Conservation (phyloP, 1,140 invertebrate genomes). For the Cotesia glomerata region DNA sequence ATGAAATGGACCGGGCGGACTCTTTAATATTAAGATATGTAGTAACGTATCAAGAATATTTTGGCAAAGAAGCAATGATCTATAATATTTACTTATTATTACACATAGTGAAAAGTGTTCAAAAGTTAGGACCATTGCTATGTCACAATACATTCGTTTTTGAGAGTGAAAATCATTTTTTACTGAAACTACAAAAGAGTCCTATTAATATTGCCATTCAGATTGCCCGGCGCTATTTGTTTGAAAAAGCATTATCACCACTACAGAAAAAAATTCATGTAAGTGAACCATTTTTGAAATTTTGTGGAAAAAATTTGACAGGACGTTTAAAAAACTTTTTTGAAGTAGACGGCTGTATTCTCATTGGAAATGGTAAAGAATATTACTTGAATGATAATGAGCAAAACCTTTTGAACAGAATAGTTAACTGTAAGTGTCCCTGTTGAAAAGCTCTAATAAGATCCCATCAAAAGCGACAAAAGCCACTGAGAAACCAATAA, state of each 20-base stretch:
- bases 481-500: too few relatives aligned
- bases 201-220: neutral
- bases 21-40: neutral
- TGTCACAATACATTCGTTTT: slow-evolving; percentile 17
- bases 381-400: slow-evolving; percentile 3
- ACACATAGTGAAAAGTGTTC: neutral
- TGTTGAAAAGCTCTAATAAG: too few relatives aligned
- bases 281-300: neutral
- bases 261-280: neutral
- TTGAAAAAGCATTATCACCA: neutral
- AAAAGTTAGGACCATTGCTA: slow-evolving; percentile 13
- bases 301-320: neutral
- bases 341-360: neutral
- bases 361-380: slow-evolving; percentile 17
- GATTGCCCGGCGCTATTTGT: slow-evolving; percentile 11
- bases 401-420: neutral
- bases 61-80: slow-evolving; percentile 14
- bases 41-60: neutral
- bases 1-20: neutral
- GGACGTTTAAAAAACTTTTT: neutral
- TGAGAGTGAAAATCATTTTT: slow-evolving; percentile 8
- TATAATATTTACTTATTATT: slow-evolving; percentile 17
- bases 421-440: neutral
- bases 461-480: too few relatives aligned
- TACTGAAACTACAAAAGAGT: slow-evolving; percentile 20